A percentile compares a stretch with the other conserved stretches of the same genome.
Conservation (phyloP, 1,140 invertebrate genomes). For the Pseudomyrmex concolor region DNA sequence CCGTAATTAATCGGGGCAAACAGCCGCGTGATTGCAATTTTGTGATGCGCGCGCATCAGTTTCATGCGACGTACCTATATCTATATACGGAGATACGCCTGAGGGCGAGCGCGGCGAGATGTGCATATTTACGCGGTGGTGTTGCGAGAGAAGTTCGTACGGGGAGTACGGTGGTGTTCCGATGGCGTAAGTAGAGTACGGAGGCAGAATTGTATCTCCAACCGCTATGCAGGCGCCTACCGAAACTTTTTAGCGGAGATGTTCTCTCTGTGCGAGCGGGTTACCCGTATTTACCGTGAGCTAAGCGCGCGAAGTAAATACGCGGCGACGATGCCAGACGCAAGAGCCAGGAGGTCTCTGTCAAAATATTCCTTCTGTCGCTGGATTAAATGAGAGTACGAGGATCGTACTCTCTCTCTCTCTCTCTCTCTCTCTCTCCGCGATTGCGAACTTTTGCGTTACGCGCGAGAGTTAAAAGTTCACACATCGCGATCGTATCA, state of each 20-base stretch:
- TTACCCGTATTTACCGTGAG: constrained; percentile 48
- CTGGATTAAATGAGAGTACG: constrained; percentile 38
- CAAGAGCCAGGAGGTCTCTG: neutral
- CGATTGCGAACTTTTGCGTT: neutral
- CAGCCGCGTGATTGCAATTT: constrained; percentile 6
- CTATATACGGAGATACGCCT: neutral
- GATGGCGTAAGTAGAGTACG: neutral
- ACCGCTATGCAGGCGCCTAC: neutral
- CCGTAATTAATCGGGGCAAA: constrained; percentile 33
- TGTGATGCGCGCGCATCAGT: neutral
- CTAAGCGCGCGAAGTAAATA: constrained; percentile 41
- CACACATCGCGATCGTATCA: neutral
- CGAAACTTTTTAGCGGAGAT: constrained; percentile 51
- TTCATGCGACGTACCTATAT: neutral
- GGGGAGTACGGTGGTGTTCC: neutral
- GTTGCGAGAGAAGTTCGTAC: constrained; percentile 27
- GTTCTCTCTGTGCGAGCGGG: constrained; percentile 19
- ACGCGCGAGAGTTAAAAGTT: neutral
- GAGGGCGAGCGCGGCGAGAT: neutral
- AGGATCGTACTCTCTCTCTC: neutral
- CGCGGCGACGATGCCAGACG: neutral
- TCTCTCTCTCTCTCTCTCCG: too few relatives aligned
- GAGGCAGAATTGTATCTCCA: constrained; percentile 13
- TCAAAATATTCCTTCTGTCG: constrained; percentile 37
- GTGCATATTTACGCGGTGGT: constrained; percentile 18